Evolutionary conservation across 2,888 invertebrate species (phyloP), one percentile per base, ranked within the genome.

Genomic region (Sesia bembeciformis): DNA sequence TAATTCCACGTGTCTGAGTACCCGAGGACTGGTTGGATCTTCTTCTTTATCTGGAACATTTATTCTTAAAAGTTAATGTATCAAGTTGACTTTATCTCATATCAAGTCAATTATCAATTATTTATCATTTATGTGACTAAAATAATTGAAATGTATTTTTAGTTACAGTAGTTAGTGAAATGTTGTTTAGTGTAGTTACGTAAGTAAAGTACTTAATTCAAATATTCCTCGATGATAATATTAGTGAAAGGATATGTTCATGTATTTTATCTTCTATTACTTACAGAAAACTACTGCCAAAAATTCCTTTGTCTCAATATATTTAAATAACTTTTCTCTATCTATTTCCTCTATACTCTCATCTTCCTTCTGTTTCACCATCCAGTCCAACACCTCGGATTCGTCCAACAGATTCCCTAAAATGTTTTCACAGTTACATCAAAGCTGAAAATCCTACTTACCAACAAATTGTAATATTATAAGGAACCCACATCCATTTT

Each of bases 211-310:
- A 23, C 23, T 23, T 23, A 23, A 23, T 23, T 23, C 2, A 1
- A 23, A 23, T 1, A 1, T 23, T 23, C 23, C 23, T 23, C 23
- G 23, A 23, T 5, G 6, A 41, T 41, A 6, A 23, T 23, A 23
- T 23, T 23, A 23, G 23, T 23, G 23, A 23, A 23, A 23, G 23
- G 1, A 23, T 23, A 23, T 23, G 23, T 23, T 23, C 23, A 23
- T 23, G 23, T 46, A 46, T 5, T 5, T 50, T 50, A 50, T 50
- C 38, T 39, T 7, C 38, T 23, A 50, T 65, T 88, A 92, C 96
- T 96, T 92, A 97, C 97, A 97, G 82, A 97, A 97, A 59, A 97
- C 90, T 55, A 97, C 96, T 51, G 97, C 97, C 71, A 97, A 89
- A 88, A 97, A 97, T 81, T 97, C 97, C 82, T 96, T 96, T 41